Evolutionary conservation across 2,888 invertebrate genomes (phyloP), one percentile per base, ranked within the genome.

Genomic region (Idaea straminata): DNA sequence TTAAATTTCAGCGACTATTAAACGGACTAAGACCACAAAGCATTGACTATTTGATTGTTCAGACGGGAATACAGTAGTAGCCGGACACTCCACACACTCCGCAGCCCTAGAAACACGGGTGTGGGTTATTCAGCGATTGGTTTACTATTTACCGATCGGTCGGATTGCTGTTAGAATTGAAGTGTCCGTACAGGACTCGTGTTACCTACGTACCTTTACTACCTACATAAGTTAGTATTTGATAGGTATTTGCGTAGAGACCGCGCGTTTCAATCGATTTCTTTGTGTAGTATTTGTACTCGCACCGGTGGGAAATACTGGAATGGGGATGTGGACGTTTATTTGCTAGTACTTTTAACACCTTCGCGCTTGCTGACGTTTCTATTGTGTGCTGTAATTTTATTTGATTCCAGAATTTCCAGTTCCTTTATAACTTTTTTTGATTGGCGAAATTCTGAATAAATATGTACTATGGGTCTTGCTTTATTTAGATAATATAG

Each of bases 101-200:
- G 25, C 25, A 76, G 38, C 76, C 78, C 78, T 77, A 60, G 3
- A 15, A 62, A 62, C 63, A 64, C 64, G 67, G 69, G 62, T 66
- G 61, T 63, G 65, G 67, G 69, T 64, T 66, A 62, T 63, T 66
- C 68, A 70, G 75, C 81, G 85, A 87, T 88, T 85, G 86, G 84
- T 86, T 85, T 80, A 81, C 82, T 87, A 82, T 87, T 86, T 84
- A 81, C 86, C 79, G 81, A 81, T 78, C 76, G 74, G 78, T 75
- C 75, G 80, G 82, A 84, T 84, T 82, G 82, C 82, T 80, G 78
- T 77, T 76, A 79, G 75, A 74, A 77, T 79, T 75, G 80, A 78
- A 82, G 81, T 78, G 78, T 78, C 76, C 61, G 47, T 47, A 6
- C 47, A 36, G 36, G 5, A 36, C 36, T 36, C 5, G 5, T 36